Evolutionary conservation across 2,113 vertebrate genomes (phyloP).

Genomic region (Apodemus speciosus): DNA sequence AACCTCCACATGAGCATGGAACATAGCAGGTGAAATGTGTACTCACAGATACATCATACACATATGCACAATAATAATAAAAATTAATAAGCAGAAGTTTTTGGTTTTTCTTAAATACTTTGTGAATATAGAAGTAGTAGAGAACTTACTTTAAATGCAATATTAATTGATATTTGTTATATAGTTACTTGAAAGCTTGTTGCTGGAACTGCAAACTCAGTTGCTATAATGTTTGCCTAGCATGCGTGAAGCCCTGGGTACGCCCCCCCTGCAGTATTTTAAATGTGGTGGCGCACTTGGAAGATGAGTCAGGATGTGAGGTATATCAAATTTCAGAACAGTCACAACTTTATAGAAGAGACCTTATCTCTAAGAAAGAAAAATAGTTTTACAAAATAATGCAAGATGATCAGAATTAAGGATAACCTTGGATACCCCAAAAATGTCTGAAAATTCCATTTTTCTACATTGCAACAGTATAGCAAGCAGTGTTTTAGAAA

Average conservation of each 20-base stretch:
- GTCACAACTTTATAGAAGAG: not conserved
- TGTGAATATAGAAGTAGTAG: not conserved
- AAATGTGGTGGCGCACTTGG: not conserved
- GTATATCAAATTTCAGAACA: not conserved
- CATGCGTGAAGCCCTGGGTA: not conserved
- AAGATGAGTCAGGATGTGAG: too few species aligned
- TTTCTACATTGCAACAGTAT: not conserved
- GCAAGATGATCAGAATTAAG: not conserved
- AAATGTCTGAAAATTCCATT: not conserved
- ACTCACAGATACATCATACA: not conserved
- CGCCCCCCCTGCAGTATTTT: not conserved
- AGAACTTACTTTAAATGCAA: conserved; percentile 1
- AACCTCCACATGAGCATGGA: not conserved
- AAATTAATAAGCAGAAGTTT: not conserved
- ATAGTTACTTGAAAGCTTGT: not conserved
- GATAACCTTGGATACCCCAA: not conserved
- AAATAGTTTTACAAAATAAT: not conserved
- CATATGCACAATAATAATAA: not conserved
- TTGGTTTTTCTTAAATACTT: conserved; percentile 29
- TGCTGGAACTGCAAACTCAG: not conserved
- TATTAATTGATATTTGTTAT: not conserved
- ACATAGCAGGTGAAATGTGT: not conserved
- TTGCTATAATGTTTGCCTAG: too few species aligned
- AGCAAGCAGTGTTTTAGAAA: conserved; percentile 46
- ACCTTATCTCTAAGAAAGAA: not conserved